phyloP scores from a whole-genome alignment of 2,797 vertebrate genomes.

The Odontamblyopus rebecca region DNA sequence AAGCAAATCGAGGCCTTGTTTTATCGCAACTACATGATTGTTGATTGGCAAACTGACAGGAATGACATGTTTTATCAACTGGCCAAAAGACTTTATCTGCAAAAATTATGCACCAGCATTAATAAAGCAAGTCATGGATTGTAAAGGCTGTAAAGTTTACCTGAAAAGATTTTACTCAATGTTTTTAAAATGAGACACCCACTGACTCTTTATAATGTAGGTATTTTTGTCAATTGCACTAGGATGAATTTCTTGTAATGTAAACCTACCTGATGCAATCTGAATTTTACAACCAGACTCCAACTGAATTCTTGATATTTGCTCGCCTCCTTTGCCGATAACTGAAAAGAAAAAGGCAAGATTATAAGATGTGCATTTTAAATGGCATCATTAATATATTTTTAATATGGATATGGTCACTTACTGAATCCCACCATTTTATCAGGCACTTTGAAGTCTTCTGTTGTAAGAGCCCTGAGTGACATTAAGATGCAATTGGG shows the following conservation, averaged over 20 bases:
- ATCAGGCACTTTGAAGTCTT: slow-evolving; percentile 99
- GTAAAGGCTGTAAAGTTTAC: too few relatives aligned
- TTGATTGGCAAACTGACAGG: too few relatives aligned
- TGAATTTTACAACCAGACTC: slow-evolving; percentile 99
- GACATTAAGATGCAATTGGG: slow-evolving; percentile 50
- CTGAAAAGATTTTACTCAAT: too few relatives aligned
- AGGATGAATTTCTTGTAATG: not conserved
- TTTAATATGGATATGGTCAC: slow-evolving; percentile 63
- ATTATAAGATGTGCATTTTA: slow-evolving; percentile 32
- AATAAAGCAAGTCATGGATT: too few relatives aligned
- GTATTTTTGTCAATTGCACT: too few relatives aligned
- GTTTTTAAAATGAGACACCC: too few relatives aligned
- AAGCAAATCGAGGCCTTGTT: too few relatives aligned
- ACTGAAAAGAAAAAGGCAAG: slow-evolving; percentile 73
- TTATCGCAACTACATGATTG: too few relatives aligned
- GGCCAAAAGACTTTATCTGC: too few relatives aligned
- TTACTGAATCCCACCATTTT: slow-evolving; percentile 99
- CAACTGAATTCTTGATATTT: slow-evolving; percentile 97
- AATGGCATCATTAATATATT: not conserved
- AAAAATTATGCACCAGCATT: too few relatives aligned
- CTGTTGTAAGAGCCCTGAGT: slow-evolving; percentile 93
- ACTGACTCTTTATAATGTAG: too few relatives aligned
- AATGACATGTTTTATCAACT: too few relatives aligned
- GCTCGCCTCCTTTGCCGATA: slow-evolving; percentile 97
- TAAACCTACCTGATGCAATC: slow-evolving; percentile 89